Conservation (phyloP, 1,140 invertebrate genomes). For the Zaprionus kolodkinae region DNA sequence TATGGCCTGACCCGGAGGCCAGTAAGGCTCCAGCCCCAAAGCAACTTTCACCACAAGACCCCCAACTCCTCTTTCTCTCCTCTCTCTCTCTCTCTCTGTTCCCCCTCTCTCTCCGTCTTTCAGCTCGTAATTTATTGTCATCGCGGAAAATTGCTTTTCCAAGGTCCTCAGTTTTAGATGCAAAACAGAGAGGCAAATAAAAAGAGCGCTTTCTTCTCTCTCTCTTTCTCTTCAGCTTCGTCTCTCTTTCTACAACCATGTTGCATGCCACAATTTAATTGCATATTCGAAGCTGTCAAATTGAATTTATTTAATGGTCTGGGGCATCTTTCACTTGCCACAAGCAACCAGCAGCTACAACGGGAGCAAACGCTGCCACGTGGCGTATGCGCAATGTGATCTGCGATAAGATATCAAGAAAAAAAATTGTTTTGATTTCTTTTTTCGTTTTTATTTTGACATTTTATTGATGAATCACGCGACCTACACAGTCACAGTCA, state of each 20-base stretch:
- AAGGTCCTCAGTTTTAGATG: conserved; percentile 36
- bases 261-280: conserved; percentile 58
- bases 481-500: neutral
- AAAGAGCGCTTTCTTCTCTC: conserved; percentile 2
- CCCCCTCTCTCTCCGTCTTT: neutral
- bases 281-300: conserved; percentile 55
- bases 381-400: conserved; percentile 34
- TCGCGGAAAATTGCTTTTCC: conserved; percentile 57
- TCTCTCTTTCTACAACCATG: neutral
- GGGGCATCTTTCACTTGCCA: conserved; percentile 28
- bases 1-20: conserved; percentile 3
- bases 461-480: conserved; percentile 32
- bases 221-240: neutral
- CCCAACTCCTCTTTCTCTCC: neutral
- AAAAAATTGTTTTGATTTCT: conserved; percentile 5
- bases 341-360: conserved; percentile 6
- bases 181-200: conserved; percentile 25
- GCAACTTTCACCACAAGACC: conserved; percentile 43
- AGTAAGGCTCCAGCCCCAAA: conserved; percentile 25
- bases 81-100: neutral
- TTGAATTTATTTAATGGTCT: conserved; percentile 42
- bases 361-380: neutral
- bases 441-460: conserved; percentile 9
- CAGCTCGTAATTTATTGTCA: conserved; percentile 53
- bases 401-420: conserved; percentile 23